Evolutionary conservation across 37 sponge, comb jelly and placozoan genomes (phyloP).

Genomic region (Beroe ovata): DNA sequence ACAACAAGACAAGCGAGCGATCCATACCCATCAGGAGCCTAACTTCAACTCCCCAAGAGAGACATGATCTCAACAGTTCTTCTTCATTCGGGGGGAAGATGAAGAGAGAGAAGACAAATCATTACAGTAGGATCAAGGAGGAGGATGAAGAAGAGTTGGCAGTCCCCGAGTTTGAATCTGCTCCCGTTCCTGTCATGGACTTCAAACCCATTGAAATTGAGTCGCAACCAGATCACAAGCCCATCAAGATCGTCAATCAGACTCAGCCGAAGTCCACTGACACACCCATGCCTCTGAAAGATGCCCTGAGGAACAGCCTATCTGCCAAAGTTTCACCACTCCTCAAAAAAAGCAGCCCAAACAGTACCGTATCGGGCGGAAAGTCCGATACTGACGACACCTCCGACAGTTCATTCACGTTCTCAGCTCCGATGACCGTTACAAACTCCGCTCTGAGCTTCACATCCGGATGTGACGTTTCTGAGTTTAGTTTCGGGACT

Average conservation of each 20-base stretch:
- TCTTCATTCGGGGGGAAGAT: conserved; percentile 45
- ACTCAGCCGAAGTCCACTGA: neutral
- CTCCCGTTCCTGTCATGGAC: conserved; percentile 8
- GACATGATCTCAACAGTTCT: neutral
- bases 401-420: conserved; percentile 17
- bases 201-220: conserved; percentile 51
- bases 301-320: neutral
- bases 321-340: conserved; percentile 1
- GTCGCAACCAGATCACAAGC: neutral
- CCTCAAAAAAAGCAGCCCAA: neutral
- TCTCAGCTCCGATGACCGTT: conserved; percentile 39
- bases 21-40: conserved; percentile 39
- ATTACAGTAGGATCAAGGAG: conserved; percentile 13
- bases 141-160: conserved; percentile 26
- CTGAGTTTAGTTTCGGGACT: conserved; percentile 56
- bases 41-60: conserved; percentile 32
- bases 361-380: neutral
- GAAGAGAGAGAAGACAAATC: conserved; percentile 38
- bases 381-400: neutral
- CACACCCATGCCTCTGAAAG: conserved; percentile 5
- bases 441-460: neutral
- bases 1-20: neutral
- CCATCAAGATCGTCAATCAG: conserved; percentile 63
- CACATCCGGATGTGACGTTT: neutral
- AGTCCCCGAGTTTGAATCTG: conserved; percentile 31